Conservation (phyloP, 2,888 invertebrate genomes). For the Sarcophaga subvicina region DNA sequence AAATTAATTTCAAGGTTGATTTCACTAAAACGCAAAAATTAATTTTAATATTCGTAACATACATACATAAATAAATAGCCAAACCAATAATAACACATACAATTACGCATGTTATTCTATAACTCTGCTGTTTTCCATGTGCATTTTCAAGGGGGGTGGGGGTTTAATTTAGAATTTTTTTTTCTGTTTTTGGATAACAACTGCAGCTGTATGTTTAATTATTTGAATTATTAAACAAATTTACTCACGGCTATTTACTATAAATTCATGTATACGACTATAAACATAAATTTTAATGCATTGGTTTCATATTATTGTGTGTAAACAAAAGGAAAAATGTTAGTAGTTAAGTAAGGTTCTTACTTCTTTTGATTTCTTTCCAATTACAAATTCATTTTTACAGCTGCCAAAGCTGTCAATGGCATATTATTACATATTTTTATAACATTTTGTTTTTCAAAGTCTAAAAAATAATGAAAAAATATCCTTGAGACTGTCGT, state of each 20-base stretch:
- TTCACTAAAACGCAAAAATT: not conserved
- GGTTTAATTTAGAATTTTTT: not conserved
- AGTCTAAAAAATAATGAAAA: not conserved
- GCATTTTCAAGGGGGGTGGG: not conserved
- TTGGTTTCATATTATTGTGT: not conserved
- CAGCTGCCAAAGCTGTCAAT: too few species aligned
- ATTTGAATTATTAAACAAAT: not conserved
- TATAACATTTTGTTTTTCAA: not conserved
- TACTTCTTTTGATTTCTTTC: too few species aligned
- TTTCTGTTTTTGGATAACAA: not conserved
- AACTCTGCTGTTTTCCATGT: not conserved
- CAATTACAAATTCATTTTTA: too few species aligned
- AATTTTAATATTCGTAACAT: not conserved
- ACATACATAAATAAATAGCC: not conserved
- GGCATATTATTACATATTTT: not conserved
- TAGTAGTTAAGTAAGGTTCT: too few species aligned
- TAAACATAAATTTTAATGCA: not conserved
- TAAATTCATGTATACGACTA: not conserved
- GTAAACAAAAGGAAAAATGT: too few species aligned
- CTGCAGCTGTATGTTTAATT: not conserved
- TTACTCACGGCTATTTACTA: not conserved
- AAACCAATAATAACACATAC: not conserved
- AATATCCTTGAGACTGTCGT: conserved; percentile 3
- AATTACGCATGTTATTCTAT: not conserved
- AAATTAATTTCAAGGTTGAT: not conserved